Evolutionary conservation across 2,888 invertebrate species (phyloP).

Genomic region (Aleiodes alternator): DNA sequence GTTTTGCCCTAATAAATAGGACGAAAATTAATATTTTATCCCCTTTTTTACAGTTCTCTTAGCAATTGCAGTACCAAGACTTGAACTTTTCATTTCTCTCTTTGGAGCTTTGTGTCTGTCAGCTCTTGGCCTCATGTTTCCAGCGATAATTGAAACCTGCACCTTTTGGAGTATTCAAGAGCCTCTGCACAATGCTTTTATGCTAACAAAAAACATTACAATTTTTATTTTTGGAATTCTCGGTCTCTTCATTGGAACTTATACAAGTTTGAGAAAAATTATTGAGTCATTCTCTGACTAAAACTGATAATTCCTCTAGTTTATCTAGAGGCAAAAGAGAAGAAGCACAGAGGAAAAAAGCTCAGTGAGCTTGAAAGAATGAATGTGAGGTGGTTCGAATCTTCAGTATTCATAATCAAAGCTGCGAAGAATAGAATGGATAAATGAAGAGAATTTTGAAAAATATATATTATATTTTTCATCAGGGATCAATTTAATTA

Average conservation of each 20-base stretch:
- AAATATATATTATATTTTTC: no score
- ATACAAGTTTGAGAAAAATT: constrained; percentile 82
- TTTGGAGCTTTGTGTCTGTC: constrained; percentile 94
- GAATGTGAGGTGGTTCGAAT: no score
- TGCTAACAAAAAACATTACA: constrained; percentile 80
- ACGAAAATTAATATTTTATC: not conserved
- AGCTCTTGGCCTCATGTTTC: constrained; percentile 91
- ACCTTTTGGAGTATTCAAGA: constrained; percentile 85
- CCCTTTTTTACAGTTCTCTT: constrained; percentile 81
- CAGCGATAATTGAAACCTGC: constrained; percentile 90
- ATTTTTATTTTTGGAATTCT: constrained; percentile 82
- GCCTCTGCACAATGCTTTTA: constrained; percentile 77
- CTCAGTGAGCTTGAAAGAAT: no score
- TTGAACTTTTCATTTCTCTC: constrained; percentile 83
- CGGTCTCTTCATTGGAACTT: constrained; percentile 84
- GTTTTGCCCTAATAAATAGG: not conserved
- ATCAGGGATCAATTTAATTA: no score
- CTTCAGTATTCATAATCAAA: no score
- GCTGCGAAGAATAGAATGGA: no score
- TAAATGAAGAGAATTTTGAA: no score
- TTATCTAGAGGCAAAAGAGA: no score
- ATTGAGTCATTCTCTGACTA: constrained; percentile 67
- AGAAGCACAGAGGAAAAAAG: not conserved
- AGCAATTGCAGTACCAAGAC: constrained; percentile 89
- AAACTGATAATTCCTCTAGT: no score